A percentile compares a stretch with the other conserved stretches of the same genome.
phyloP scores from a whole-genome alignment of 2,888 invertebrate species.

The Scaptomyza cyrtandrae region DNA sequence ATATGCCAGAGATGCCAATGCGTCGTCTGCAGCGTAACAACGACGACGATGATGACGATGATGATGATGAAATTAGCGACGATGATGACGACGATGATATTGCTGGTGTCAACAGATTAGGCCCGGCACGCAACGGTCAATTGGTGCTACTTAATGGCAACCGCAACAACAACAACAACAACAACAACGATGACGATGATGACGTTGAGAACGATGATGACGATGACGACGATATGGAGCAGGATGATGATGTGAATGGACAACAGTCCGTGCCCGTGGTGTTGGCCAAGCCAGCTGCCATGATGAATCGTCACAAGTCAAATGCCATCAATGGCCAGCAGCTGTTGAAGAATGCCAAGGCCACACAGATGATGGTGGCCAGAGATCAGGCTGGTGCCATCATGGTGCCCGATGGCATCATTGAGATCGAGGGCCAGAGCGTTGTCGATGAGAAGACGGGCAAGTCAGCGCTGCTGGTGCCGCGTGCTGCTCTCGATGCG shows the following conservation, averaged over 20 bases:
- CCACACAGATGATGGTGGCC: conserved; percentile 74
- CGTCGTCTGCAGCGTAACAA: conserved; percentile 10
- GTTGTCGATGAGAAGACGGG: conserved; percentile 80
- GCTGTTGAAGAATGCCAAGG: conserved; percentile 63
- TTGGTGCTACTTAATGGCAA: conserved; percentile 32
- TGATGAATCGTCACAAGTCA: conserved; percentile 27
- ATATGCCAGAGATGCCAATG: background rate
- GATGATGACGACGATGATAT: conserved; percentile 32
- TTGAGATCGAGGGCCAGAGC: conserved; percentile 81
- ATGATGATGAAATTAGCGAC: conserved; percentile 25
- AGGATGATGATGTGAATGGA: conserved; percentile 9
- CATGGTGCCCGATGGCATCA: conserved; percentile 79
- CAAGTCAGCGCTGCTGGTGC: conserved; percentile 76
- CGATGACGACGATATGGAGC: conserved; percentile 8
- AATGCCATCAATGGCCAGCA: conserved; percentile 31
- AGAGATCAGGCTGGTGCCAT: conserved; percentile 79
- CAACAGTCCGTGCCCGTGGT: conserved; percentile 10
- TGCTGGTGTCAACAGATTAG: conserved; percentile 22
- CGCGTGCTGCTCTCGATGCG: conserved; percentile 77
- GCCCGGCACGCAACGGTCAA: conserved; percentile 37
- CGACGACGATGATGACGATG: conserved; percentile 34
- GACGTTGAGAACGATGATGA: conserved; percentile 20
- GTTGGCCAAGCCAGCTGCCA: conserved; percentile 24
- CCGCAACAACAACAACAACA: conserved; percentile 4
- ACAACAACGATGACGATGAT: conserved; percentile 18